phyloP scores from a whole-genome alignment of 2,797 vertebrate genomes.

The Geotrypetes seraphini region DNA sequence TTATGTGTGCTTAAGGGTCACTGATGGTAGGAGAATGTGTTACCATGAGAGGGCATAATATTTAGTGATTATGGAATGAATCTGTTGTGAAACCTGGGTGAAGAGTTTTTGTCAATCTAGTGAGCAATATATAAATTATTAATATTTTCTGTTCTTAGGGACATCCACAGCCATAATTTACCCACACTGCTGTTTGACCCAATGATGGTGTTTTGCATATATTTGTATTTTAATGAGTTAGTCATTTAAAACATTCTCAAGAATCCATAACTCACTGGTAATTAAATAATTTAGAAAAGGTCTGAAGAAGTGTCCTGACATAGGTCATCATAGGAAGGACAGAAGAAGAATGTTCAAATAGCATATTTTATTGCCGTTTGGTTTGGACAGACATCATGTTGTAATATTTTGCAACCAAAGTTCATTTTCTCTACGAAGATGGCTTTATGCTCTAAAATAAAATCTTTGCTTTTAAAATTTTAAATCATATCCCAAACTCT shows the following conservation, averaged over 20 bases:
- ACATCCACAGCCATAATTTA: slow-evolving; percentile 48
- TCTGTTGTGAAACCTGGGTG: slow-evolving; percentile 54
- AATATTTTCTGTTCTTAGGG: slow-evolving; percentile 55
- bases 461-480: too few relatives aligned
- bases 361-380: slow-evolving; percentile 14
- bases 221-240: slow-evolving; percentile 58
- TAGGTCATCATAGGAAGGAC: slow-evolving; percentile 42
- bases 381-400: too few relatives aligned
- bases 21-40: slow-evolving; percentile 43
- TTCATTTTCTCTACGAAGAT: background rate
- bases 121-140: slow-evolving; percentile 55
- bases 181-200: slow-evolving; percentile 57
- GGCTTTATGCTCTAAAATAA: background rate
- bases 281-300: slow-evolving; percentile 57
- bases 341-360: too few relatives aligned
- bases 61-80: slow-evolving; percentile 54
- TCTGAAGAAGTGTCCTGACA: slow-evolving; percentile 40
- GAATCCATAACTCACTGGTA: slow-evolving; percentile 61
- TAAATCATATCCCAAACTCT: too few relatives aligned
- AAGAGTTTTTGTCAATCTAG: slow-evolving; percentile 53
- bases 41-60: slow-evolving; percentile 33
- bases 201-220: slow-evolving; percentile 57
- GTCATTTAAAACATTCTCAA: slow-evolving; percentile 59
- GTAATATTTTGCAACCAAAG: slow-evolving; percentile 6
- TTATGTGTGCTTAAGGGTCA: slow-evolving; percentile 40